phyloP scores from a whole-genome alignment of 2,797 vertebrate genomes.

The Anas georgica region DNA sequence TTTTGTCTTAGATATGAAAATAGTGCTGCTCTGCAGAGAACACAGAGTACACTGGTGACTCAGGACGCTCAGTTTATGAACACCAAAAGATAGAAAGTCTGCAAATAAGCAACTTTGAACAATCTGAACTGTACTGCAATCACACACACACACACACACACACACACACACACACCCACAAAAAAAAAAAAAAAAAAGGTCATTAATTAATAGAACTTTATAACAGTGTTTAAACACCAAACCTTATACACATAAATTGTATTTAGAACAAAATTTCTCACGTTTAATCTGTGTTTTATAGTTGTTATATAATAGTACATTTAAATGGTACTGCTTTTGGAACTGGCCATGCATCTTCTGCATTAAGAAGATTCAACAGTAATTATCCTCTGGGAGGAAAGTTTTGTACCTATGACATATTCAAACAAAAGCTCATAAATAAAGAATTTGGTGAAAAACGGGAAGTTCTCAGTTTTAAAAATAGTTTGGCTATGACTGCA shows the following conservation, averaged over 20 bases:
- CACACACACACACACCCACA: too few species aligned
- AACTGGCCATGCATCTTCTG: not conserved
- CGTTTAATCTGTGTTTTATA: not conserved
- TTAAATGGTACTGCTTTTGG: not conserved
- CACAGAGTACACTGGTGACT: not conserved
- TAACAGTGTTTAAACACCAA: not conserved
- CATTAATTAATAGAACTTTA: not conserved
- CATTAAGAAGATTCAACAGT: not conserved
- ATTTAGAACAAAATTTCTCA: not conserved
- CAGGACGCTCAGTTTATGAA: not conserved
- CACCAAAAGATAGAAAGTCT: not conserved
- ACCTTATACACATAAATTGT: not conserved
- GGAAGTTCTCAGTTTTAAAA: slow-evolving; percentile 57
- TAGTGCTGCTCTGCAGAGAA: not conserved
- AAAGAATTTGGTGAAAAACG: not conserved
- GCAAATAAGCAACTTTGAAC: not conserved
- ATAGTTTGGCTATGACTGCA: slow-evolving; percentile 18
- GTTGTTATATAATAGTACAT: not conserved
- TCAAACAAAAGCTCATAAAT: slow-evolving; percentile 25
- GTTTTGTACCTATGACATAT: not conserved
- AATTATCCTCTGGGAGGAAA: not conserved
- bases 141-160: not conserved
- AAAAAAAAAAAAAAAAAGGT: not conserved
- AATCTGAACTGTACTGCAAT: not conserved
- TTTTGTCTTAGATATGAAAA: not conserved